These are phyloP conservation scores for Ophion obscuratus DNA, from an alignment of 2,888 invertebrate species.

Conservation along the genomic window DNA sequence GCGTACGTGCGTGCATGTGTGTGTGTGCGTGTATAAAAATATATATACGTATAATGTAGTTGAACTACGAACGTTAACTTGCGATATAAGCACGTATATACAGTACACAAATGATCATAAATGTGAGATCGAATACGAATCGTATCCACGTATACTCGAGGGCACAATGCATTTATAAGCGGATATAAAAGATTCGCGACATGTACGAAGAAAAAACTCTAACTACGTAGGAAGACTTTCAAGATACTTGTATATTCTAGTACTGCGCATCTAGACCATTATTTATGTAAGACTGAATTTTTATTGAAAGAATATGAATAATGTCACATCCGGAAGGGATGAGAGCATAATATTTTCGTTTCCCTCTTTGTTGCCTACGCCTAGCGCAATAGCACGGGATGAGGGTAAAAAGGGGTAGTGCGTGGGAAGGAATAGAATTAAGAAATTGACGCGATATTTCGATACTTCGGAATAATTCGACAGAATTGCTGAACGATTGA, in stretches of 20 bases:
- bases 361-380: too few species aligned
- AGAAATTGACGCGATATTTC: too few species aligned
- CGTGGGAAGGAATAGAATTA: too few species aligned
- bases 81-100: slow-evolving; percentile 20
- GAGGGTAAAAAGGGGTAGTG: too few species aligned
- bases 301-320: background rate
- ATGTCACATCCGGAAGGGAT: too few species aligned
- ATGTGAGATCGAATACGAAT: slow-evolving; percentile 55
- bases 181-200: slow-evolving; percentile 22
- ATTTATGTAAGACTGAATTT: background rate
- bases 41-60: slow-evolving; percentile 5
- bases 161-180: slow-evolving; percentile 55
- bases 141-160: slow-evolving; percentile 36
- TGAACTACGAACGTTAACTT: slow-evolving; percentile 1
- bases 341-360: too few species aligned
- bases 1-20: too few species aligned
- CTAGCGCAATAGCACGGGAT: too few species aligned
- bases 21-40: too few species aligned
- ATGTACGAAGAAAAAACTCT: background rate
- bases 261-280: background rate
- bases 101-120: slow-evolving; percentile 35
- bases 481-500: too few species aligned
- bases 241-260: slow-evolving; percentile 11
- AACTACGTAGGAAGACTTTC: background rate
- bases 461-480: too few species aligned